Base-by-base conservation (phyloP, 2,888 invertebrate species). In the Drosophila emarginata region DNA sequence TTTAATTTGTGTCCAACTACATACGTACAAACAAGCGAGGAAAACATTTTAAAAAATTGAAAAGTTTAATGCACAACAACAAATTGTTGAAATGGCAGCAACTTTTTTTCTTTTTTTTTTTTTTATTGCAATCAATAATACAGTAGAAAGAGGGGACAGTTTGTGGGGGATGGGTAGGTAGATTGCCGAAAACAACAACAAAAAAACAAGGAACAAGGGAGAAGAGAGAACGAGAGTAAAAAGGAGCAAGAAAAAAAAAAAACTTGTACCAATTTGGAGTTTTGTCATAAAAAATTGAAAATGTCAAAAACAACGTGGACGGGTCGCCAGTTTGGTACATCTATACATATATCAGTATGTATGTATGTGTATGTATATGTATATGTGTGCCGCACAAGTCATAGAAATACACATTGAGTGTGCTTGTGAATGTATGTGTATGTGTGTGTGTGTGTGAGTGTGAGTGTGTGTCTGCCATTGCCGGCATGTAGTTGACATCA, bases 401-500 rank as follows among this genome's bases (percentile, higher is more conserved):
- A 61, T 50, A 58, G 71, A 76, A 76, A 74, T 72, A 78, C 74
- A 78, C 76, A 74, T 64, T 37, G 67, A 77, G 72, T 71, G 57
- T 68, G 74, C 64, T 15, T 50, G 21, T 50, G 14, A 61, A n/a
- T 39, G 37, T 58, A 61, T 64, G 64, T 64, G 28, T n/a, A n/a
- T n/a, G 28, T 28, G 28, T 28, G 5, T 6, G 4, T 57, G 54
- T 67, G 52, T 58, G 18, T 45, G 37, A 56, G 63, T 64, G 64
- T 64, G 65, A 51, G 57, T 59, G 45, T 68, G 58, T 64, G 65
- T 65, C 23, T 60, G 57, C 67, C 75, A 72, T 73, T 78, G 77
- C 63, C 75, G 77, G 78, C 83, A 80, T 89, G 86, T 80, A 88
- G 89, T 87, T 90, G 89, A 89, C 89, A 90, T 85, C 87, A 90